phyloP scores from a whole-genome alignment of 2,113 vertebrate genomes.

The Chloebia gouldiae region DNA sequence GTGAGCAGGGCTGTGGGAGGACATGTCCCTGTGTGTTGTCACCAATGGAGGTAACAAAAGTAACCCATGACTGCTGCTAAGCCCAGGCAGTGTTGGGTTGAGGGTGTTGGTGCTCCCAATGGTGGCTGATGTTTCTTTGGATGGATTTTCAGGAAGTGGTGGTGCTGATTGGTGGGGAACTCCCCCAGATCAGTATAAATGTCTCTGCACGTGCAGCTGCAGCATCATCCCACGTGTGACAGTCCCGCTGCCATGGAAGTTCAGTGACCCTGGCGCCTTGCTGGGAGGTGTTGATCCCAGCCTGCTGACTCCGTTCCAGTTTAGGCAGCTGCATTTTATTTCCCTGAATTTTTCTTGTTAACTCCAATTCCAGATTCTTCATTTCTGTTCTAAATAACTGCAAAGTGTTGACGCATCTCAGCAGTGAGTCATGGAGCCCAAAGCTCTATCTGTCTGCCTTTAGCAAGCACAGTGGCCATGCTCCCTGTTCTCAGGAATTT shows the following conservation, averaged over 20 bases:
- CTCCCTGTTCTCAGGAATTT: background rate
- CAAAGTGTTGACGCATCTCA: background rate
- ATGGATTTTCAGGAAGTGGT: background rate
- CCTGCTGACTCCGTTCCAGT: background rate
- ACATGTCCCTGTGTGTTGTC: rapidly evolving
- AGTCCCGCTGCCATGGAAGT: background rate
- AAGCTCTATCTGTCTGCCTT: background rate
- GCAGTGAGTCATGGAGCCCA: background rate
- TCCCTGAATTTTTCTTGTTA: background rate
- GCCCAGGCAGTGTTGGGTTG: rapidly evolving
- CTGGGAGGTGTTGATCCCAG: background rate
- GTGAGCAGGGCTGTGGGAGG: background rate
- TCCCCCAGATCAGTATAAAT: background rate
- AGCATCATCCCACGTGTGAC: background rate
- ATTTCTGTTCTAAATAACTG: background rate
- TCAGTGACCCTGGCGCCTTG: background rate
- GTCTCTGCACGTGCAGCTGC: background rate
- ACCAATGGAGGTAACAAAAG: background rate
- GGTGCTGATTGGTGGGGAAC: background rate
- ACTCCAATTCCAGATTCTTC: background rate
- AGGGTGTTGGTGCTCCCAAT: background rate
- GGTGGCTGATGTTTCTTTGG: background rate
- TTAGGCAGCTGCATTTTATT: constrained; percentile 8
- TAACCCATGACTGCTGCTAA: rapidly evolving
- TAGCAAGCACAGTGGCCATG: rapidly evolving